Evolutionary conservation across 1,140 invertebrate genomes (phyloP).

Genomic region (Diorhabda sublineata): DNA sequence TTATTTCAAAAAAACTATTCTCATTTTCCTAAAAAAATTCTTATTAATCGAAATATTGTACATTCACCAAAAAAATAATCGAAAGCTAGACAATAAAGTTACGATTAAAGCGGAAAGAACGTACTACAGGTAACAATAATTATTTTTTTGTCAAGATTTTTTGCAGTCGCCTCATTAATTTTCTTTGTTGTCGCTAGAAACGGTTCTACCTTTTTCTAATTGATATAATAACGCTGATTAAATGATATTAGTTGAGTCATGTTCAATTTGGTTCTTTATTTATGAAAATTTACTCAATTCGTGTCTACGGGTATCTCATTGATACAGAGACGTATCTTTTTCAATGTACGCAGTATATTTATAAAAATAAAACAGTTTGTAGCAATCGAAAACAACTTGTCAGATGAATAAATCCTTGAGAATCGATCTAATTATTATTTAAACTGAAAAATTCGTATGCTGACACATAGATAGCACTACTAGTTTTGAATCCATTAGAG

Average conservation of each 20-base stretch:
- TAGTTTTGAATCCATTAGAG: too few species aligned
- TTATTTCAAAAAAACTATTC: too few species aligned
- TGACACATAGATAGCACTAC: too few species aligned
- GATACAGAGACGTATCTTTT: neutral
- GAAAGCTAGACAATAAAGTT: neutral
- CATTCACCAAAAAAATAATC: too few species aligned
- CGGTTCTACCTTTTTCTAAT: neutral
- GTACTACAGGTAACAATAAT: neutral
- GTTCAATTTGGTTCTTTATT: conserved; percentile 1
- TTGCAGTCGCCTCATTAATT: neutral
- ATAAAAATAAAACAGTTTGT: too few species aligned
- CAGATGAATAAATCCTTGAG: too few species aligned
- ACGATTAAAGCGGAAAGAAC: neutral
- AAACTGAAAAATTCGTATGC: too few species aligned
- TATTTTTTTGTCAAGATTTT: neutral
- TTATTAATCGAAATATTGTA: too few species aligned
- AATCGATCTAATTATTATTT: too few species aligned
- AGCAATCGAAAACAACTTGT: too few species aligned
- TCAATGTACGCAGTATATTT: neutral
- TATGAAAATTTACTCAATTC: neutral
- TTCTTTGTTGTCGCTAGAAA: neutral
- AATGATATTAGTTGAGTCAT: conserved; percentile 2
- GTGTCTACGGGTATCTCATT: neutral
- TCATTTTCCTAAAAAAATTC: too few species aligned
- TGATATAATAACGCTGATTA: neutral